Conservation (phyloP, 2,888 invertebrate species). For the Ommatoiulus sabulosus region DNA sequence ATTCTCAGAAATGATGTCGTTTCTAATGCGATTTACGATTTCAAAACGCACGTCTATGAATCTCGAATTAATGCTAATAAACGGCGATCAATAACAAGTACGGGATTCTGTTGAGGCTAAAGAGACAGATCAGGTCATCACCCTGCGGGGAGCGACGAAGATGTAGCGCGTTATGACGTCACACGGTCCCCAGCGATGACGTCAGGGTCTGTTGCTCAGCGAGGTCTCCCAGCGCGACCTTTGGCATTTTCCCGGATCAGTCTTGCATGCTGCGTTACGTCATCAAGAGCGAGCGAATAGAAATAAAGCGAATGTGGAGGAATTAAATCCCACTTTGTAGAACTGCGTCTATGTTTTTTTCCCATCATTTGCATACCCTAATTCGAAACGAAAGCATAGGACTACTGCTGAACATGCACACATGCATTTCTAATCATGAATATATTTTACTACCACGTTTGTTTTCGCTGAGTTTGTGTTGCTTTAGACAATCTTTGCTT, state of each 20-base stretch:
- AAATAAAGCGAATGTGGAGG: neutral
- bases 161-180: neutral
- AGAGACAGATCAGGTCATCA: neutral
- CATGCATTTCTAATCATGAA: neutral
- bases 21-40: too few species aligned
- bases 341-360: neutral
- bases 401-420: neutral
- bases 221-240: neutral
- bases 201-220: neutral
- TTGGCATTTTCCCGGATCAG: neutral
- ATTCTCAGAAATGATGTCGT: constrained; percentile 1
- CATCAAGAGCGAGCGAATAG: neutral
- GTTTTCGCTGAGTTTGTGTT: too few species aligned
- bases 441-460: too few species aligned
- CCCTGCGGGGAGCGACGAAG: neutral
- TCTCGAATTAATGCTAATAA: constrained; percentile 29
- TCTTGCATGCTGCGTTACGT: neutral
- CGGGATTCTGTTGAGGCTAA: neutral
- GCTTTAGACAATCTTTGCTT: too few species aligned
- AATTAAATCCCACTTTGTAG: too few species aligned
- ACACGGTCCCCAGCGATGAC: constrained; percentile 20
- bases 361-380: neutral
- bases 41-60: neutral
- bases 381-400: too few species aligned
- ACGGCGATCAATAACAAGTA: neutral